Evolutionary conservation across 37 sponge, comb jelly and placozoan genomes (phyloP).

Genomic region (Ephydatia muelleri): DNA sequence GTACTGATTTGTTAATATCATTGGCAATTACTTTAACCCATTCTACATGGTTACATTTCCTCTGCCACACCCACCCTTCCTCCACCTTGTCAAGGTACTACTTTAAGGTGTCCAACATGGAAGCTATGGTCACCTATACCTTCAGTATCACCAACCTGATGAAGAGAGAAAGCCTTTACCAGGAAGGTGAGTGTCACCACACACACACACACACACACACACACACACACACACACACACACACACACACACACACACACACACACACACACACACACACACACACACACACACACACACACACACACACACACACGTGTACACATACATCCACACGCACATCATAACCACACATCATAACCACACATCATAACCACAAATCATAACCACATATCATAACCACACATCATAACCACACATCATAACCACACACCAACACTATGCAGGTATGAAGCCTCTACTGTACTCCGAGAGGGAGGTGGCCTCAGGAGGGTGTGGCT

Average conservation of each 20-base stretch:
- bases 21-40: too few relatives aligned
- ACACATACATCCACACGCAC: constrained; percentile 3
- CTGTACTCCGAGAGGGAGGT: constrained; percentile 79
- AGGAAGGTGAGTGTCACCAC: constrained; percentile 56
- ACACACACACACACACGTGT: neutral
- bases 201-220: constrained; percentile 3
- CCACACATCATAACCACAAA: too few relatives aligned
- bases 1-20: too few relatives aligned
- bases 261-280: neutral
- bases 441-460: constrained; percentile 82
- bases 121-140: constrained; percentile 56
- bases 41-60: too few relatives aligned
- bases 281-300: neutral
- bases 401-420: neutral
- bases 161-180: constrained; percentile 78
- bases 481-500: constrained; percentile 30
- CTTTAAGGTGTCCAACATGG: constrained; percentile 73
- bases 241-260: neutral
- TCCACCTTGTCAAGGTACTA: constrained; percentile 37
- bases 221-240: neutral
- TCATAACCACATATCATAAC: neutral
- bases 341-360: neutral
- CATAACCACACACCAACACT: too few relatives aligned
- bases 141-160: constrained; percentile 82
- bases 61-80: too few relatives aligned